These are phyloP conservation scores for Gisinianus flammeolus DNA, from an alignment of 2,888 invertebrate species.

Conservation along the genomic window DNA sequence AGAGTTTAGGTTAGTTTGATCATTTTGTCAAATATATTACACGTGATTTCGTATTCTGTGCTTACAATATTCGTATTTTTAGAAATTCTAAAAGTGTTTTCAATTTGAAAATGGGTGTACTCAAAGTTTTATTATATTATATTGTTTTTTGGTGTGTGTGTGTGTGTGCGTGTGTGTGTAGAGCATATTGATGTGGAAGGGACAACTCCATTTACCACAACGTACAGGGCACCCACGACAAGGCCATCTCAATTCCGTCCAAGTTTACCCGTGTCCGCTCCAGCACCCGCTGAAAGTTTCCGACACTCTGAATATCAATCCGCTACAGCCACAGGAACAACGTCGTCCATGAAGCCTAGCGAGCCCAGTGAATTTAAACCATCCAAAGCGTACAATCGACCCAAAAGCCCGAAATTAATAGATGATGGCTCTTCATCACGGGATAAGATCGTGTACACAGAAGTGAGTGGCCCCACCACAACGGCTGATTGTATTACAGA, in stretches of 20 bases:
- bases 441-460: constrained; percentile 16
- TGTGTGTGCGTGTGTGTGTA: no score
- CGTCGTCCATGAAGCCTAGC: not conserved
- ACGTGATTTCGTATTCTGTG: not conserved
- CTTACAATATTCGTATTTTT: not conserved
- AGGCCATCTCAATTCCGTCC: constrained; percentile 14
- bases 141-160: no score
- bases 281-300: constrained; percentile 26
- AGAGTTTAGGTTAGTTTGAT: constrained; percentile 49
- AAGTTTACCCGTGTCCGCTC: not conserved
- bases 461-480: constrained; percentile 46
- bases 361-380: constrained; percentile 14
- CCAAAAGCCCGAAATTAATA: constrained; percentile 34
- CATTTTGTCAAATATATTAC: not conserved
- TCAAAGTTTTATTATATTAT: no score
- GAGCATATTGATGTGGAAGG: not conserved
- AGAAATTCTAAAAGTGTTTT: not conserved
- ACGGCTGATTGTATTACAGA: constrained; percentile 47
- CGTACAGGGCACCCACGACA: constrained; percentile 2
- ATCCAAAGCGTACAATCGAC: constrained; percentile 5
- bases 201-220: not conserved
- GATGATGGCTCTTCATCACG: not conserved
- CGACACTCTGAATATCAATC: constrained; percentile 11
- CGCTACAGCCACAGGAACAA: no score
- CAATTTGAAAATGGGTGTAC: no score